These are phyloP conservation scores for Jordanella pulchra DNA, from an alignment of 2,797 vertebrate species.

Conservation along the genomic window DNA sequence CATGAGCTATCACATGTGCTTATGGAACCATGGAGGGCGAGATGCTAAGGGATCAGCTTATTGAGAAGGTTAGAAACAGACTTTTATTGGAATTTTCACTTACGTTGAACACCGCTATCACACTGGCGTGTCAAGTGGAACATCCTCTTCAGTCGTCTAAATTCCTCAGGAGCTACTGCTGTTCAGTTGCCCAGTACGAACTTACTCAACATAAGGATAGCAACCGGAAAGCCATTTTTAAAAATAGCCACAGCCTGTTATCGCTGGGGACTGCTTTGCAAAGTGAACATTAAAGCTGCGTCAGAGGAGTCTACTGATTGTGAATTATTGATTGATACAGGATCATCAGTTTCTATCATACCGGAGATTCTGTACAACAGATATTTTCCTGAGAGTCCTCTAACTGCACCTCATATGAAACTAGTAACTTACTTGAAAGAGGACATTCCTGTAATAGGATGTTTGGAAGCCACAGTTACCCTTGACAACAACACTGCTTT, in stretches of 20 bases:
- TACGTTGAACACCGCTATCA: not conserved
- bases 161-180: not conserved
- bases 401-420: not conserved
- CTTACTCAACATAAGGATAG: not conserved
- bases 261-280: not conserved
- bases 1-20: not conserved
- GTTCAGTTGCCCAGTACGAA: not conserved
- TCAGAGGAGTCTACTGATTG: not conserved
- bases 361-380: not conserved
- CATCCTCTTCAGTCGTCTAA: not conserved
- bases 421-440: not conserved
- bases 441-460: not conserved
- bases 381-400: not conserved
- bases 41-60: not conserved
- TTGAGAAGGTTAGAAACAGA: not conserved
- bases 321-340: not conserved
- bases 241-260: not conserved
- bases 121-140: not conserved
- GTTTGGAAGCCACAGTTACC: not conserved
- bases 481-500: not conserved
- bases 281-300: not conserved
- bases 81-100: not conserved
- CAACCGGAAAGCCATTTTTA: not conserved
- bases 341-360: constrained; percentile 4
- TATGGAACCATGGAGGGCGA: not conserved